Base-by-base conservation (phyloP, 92 coral and sea anemone species). In the Epizoanthus illoricatus region DNA sequence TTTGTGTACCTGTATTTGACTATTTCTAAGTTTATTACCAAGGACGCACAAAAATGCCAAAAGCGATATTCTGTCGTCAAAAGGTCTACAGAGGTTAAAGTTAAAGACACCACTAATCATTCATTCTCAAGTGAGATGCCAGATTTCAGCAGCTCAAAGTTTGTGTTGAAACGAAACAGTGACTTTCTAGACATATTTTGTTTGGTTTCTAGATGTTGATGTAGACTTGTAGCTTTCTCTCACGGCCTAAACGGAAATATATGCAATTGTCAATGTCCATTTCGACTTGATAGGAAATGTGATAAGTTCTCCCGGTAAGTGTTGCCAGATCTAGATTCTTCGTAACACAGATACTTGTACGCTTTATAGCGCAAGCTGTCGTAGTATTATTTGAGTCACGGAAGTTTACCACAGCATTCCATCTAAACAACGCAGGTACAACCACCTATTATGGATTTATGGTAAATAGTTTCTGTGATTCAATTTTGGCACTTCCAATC, bases 61-160 rank as follows among this genome's bases (percentile, higher is more conserved):
- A 5, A 36, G 71, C 56, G 9, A 13, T 78, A 56, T 78, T 64
- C 82, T 42, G 71, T 78, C 71, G 65, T 63, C 82, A 63, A 78
- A 62, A 68, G 73, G 52, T 65, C 73, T 68, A 43, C 9, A 20
- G 71, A 68, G 47, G 73, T 39, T 68, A 68, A 33, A 7, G 10
- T 2, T 13, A 5, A 33, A 68, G n/a, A 65, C 70, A 23, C 39
- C 5, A 24, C 70, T 65, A 13, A 65, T 65, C 70, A 65, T 39
- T 65, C 70, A 65, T 5, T 65, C 16, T 65, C 70, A 65, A 65
- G 70, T 65, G 69, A 64, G 69, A 64, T 64, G 69, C 24, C 69
- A 23, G 33, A 17, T 11, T 28, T 28, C 17, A 17, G 43, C 70
- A 8, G 42, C 33, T 5, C 15, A 7, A 12, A 65, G 42, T 11